phyloP scores from a whole-genome alignment of 2,113 vertebrate genomes.

The Xiphophorus hellerii region DNA sequence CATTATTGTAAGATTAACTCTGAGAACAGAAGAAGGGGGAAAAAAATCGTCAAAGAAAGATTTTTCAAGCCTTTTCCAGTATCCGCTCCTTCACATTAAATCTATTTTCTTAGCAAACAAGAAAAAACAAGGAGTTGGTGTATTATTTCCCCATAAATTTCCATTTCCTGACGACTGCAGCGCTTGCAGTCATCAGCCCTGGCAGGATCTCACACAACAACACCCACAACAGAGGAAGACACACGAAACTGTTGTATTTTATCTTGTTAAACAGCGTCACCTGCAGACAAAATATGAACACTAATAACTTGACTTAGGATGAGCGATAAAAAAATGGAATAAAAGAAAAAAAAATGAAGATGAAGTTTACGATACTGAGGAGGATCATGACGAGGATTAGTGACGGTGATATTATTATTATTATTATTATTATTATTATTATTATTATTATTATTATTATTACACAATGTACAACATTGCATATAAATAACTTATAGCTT shows the following conservation, averaged over 20 bases:
- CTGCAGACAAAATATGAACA: constrained; percentile 7
- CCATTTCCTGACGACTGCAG: no score
- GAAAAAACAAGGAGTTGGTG: no score
- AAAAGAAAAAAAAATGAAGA: no score
- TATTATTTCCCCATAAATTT: no score
- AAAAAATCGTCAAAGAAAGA: neutral
- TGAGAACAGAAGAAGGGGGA: neutral
- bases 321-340: neutral
- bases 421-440: no score
- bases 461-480: neutral
- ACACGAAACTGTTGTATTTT: neutral
- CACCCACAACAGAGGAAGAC: no score
- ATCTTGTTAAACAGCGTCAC: constrained; percentile 18
- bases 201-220: neutral
- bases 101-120: no score
- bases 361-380: no score
- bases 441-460: neutral
- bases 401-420: no score
- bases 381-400: no score
- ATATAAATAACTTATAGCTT: neutral
- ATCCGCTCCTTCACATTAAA: neutral
- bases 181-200: rapidly evolving
- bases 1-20: neutral
- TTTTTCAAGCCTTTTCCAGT: neutral
- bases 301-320: neutral